Conservation (phyloP, 2,113 vertebrate genomes). For the Notothenia coriiceps region DNA sequence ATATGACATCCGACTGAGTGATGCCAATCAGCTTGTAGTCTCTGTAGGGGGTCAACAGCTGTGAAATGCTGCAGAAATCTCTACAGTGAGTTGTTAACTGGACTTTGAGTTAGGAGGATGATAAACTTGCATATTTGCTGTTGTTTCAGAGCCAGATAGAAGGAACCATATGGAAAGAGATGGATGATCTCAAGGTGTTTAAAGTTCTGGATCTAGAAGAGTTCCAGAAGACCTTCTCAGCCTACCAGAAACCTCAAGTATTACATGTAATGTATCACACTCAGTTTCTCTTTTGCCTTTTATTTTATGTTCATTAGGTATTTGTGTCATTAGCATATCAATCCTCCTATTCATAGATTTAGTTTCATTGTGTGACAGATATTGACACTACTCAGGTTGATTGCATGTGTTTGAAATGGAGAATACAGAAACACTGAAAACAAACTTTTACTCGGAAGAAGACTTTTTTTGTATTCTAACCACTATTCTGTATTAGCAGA, state of each 20-base stretch:
- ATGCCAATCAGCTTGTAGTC: no score
- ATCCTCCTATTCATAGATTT: background rate
- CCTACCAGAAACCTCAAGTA: constrained; percentile 97
- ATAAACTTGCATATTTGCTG: background rate
- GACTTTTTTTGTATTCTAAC: background rate
- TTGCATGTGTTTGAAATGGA: background rate
- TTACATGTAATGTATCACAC: background rate
- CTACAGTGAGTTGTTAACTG: background rate
- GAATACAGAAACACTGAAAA: no score
- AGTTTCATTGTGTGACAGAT: background rate
- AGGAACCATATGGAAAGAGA: constrained; percentile 92
- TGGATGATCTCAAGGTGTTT: constrained; percentile 93
- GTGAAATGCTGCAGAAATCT: background rate
- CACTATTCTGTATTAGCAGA: constrained; percentile 25
- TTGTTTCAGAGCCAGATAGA: constrained; percentile 89
- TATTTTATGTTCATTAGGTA: background rate
- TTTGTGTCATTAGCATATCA: background rate
- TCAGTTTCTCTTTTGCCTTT: background rate
- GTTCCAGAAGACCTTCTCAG: constrained; percentile 94
- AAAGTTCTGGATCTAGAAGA: constrained; percentile 93
- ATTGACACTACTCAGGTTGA: background rate
- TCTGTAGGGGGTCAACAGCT: no score
- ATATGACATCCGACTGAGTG: no score
- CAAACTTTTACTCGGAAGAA: no score
- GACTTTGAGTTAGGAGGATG: background rate